Evolutionary conservation across 2,888 invertebrate species (phyloP).

Genomic region (Agrilus biguttatus): DNA sequence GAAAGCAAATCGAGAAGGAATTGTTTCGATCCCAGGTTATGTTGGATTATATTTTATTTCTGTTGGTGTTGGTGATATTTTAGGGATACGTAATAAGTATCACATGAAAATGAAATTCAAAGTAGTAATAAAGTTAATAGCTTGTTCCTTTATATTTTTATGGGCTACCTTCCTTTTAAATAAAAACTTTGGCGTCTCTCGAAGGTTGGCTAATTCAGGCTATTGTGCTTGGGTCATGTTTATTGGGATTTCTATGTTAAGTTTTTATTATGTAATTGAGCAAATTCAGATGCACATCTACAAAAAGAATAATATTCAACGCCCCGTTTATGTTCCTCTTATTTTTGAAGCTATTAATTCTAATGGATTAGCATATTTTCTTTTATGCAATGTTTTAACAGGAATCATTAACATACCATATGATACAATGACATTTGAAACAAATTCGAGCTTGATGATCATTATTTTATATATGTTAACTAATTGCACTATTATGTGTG

Average conservation of each 20-base stretch:
- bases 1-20: conserved; percentile 82
- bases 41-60: conserved; percentile 68
- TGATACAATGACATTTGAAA: conserved; percentile 41
- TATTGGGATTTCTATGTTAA: conserved; percentile 40
- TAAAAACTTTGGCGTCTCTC: conserved; percentile 46
- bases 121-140: conserved; percentile 6
- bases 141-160: conserved; percentile 23
- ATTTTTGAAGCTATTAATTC: conserved; percentile 60
- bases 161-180: conserved; percentile 34
- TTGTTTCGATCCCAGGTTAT: conserved; percentile 75
- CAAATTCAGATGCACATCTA: conserved; percentile 24
- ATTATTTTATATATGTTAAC: conserved; percentile 43
- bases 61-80: conserved; percentile 43
- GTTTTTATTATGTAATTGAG: conserved; percentile 42
- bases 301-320: conserved; percentile 11
- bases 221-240: conserved; percentile 68
- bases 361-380: conserved; percentile 73
- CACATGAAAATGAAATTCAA: conserved; percentile 8
- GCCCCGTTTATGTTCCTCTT: conserved; percentile 31
- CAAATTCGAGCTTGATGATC: conserved; percentile 34
- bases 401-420: conserved; percentile 65
- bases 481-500: conserved; percentile 26
- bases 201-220: conserved; percentile 70
- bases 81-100: conserved; percentile 26
- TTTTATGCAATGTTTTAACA: conserved; percentile 71